Percentiles rank a stretch among this genome's conserved stretches.
Conservation (phyloP, 2,113 vertebrate genomes). For the Anser cygnoides region DNA sequence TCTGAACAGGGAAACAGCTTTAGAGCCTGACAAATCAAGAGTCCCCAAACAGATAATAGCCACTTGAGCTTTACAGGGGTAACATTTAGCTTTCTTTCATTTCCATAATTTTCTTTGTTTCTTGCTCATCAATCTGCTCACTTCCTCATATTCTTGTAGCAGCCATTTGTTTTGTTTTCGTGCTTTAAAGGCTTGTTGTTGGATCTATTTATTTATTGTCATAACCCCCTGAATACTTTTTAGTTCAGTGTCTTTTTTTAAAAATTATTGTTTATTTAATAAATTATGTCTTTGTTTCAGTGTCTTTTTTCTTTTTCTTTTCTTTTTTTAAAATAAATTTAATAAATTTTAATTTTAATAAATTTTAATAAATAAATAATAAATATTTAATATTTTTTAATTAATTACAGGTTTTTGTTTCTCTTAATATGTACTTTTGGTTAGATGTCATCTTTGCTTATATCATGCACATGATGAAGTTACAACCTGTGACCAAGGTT, state of each 20-base stretch:
- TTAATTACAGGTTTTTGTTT: background rate
- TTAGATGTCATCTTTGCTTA: background rate
- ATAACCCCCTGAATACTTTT: background rate
- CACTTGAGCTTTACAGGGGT: background rate
- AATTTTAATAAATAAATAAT: too few species aligned
- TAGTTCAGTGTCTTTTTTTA: rapidly evolving
- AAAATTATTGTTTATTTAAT: background rate
- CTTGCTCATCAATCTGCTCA: background rate
- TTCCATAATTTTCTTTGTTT: background rate
- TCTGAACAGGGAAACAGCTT: background rate
- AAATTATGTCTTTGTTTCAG: background rate
- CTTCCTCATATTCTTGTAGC: background rate
- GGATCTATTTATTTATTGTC: background rate
- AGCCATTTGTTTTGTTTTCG: background rate
- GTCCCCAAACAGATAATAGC: background rate
- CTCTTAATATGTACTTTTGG: background rate
- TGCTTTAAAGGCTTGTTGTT: background rate
- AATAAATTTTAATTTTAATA: too few species aligned
- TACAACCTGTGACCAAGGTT: background rate
- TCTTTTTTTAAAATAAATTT: too few species aligned
- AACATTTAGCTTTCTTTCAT: background rate
- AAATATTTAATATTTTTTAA: background rate
- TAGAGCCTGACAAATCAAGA: background rate
- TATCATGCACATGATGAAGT: background rate
- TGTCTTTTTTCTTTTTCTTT: background rate